Base-by-base conservation (phyloP, 2,888 invertebrate genomes). In the Calameuta pallipes region DNA sequence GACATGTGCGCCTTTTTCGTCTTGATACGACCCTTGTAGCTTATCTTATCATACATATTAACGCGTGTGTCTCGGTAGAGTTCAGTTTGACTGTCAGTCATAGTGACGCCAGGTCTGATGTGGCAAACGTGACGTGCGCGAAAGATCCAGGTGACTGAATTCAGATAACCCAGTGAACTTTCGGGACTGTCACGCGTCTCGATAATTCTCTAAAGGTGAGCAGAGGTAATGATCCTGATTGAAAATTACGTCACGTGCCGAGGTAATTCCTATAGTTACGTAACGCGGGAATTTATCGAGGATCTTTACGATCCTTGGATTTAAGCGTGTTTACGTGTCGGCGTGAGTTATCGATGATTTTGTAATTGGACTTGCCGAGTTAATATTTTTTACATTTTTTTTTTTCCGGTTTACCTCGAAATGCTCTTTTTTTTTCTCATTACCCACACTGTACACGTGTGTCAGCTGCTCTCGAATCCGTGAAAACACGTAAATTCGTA, bases 201-300 rank as follows among this genome's bases (percentile, higher is more conserved):
- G 41, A 56, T 56, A 23, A 56, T 56, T 56, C 41, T 23, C 41
- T 0, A 15, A 23, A 23, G 41, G 23, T 37, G 37, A 56, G 6
- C 23, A 0, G 23, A 87, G 86, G 87, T 87, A 89, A 88, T 88
- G 89, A 88, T 88, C 85, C 84, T 83, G 82, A 87, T 88, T 89
- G 82, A 85, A 85, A 88, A 89, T 88, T 87, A 87, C 85, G 82
- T 87, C 88, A 88, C 87, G 89, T 87, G 86, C 83, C 9, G 83
- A 81, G 81, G 86, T 87, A 89, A 89, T 89, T 86, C 85, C 86
- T 84, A 88, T 87, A 87, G 87, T 89, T 88, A 88, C 83, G 85
- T 84, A 87, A 88, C 88, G 88, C 87, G 88, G 85, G 86, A 87
- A 87, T 86, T 87, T 82, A 82, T 77, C 73, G 82, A 80, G 85